These are phyloP conservation scores for Phenacoccus solenopsis DNA, from an alignment of 1,140 invertebrate species.

Conservation along the genomic window DNA sequence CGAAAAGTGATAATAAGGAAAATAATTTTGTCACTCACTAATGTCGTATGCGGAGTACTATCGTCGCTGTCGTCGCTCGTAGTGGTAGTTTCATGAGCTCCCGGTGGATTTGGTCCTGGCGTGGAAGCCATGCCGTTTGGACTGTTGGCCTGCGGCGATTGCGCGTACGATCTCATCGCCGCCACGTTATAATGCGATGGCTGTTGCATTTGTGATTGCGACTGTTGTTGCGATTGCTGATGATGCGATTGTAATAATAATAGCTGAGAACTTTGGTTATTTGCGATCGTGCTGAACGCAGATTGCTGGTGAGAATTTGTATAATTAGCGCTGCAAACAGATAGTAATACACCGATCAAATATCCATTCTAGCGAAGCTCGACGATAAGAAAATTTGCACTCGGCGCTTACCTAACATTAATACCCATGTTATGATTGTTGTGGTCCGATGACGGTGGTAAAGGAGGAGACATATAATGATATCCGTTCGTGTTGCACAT, in stretches of 20 bases:
- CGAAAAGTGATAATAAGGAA: no score
- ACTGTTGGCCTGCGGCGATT: slow-evolving; percentile 24
- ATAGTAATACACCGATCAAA: no score
- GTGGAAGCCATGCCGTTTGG: slow-evolving; percentile 42
- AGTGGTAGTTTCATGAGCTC: slow-evolving; percentile 43
- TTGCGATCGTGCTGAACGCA: slow-evolving; percentile 5
- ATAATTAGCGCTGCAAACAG: slow-evolving; percentile 33
- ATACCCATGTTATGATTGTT: slow-evolving; percentile 28
- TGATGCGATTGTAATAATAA: slow-evolving; percentile 15
- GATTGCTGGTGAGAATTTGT: slow-evolving; percentile 31
- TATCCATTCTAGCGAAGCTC: no score
- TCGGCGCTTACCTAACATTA: slow-evolving; percentile 27
- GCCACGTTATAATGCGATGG: slow-evolving; percentile 35
- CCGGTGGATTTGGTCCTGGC: slow-evolving; percentile 39
- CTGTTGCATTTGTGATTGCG: slow-evolving; percentile 37
- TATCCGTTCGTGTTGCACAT: slow-evolving; percentile 27
- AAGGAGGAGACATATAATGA: slow-evolving; percentile 24
- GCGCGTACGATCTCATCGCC: slow-evolving; percentile 23
- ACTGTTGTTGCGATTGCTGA: slow-evolving; percentile 31
- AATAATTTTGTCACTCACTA: no score
- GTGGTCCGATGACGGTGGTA: slow-evolving; percentile 25
- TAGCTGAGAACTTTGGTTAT: slow-evolving; percentile 20
- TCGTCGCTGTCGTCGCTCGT: slow-evolving; percentile 82
- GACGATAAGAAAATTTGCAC: no score
- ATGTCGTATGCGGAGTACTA: slow-evolving; percentile 57